Evolutionary conservation across 2,113 vertebrate genomes (phyloP).

Genomic region (Arizona elegans): DNA sequence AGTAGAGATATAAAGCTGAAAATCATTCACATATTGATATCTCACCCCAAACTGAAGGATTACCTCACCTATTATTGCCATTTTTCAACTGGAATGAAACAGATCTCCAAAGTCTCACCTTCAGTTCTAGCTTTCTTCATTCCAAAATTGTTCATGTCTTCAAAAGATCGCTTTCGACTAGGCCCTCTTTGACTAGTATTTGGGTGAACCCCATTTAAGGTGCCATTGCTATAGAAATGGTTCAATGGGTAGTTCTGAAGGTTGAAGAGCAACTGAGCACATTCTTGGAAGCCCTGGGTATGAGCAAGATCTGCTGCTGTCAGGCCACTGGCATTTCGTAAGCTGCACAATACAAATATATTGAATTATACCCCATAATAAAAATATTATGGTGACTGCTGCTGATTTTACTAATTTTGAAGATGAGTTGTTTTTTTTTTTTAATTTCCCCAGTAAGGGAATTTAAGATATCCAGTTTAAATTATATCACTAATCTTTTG

Average conservation of each 20-base stretch:
- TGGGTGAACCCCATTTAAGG: conserved; percentile 73
- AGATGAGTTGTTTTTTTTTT: conserved; percentile 59
- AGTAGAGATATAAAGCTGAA: not conserved
- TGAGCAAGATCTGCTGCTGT: conserved; percentile 93
- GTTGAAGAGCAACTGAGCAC: conserved; percentile 85
- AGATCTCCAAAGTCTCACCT: conserved; percentile 63
- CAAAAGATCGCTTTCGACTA: conserved; percentile 85
- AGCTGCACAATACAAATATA: conserved; percentile 81
- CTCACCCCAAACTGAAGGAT: not conserved
- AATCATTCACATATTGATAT: not conserved
- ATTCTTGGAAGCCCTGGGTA: conserved; percentile 89
- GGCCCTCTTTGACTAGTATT: conserved; percentile 66
- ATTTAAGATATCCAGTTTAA: conserved; percentile 59
- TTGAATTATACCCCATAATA: conserved; percentile 75
- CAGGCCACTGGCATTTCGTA: conserved; percentile 91
- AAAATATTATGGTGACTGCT: conserved; percentile 47
- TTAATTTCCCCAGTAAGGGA: conserved; percentile 59
- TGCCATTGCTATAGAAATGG: conserved; percentile 76
- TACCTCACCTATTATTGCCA: not conserved
- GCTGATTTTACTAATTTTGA: conserved; percentile 72
- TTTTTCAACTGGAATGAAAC: not conserved
- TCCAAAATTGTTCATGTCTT: conserved; percentile 68
- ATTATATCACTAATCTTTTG: conserved; percentile 62
- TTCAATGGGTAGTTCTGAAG: conserved; percentile 84
- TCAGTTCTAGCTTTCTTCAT: conserved; percentile 84